These are phyloP conservation scores for Crotalus helleri DNA, from an alignment of 2,113 vertebrate genomes.

Conservation along the genomic window DNA sequence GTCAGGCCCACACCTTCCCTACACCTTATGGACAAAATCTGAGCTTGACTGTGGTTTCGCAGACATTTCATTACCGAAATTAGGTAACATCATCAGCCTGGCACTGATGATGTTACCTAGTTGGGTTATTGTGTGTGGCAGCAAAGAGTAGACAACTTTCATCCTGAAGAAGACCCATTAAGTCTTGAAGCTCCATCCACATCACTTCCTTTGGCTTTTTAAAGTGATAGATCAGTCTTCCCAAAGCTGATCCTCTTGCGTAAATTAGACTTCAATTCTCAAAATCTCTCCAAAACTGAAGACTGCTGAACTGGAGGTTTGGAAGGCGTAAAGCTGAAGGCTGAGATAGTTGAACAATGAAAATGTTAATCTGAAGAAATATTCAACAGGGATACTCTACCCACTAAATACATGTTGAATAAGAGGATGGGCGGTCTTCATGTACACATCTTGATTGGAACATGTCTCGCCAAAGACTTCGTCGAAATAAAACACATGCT, in stretches of 20 bases:
- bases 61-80: no score
- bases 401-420: constrained; percentile 89
- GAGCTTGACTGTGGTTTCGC: no score
- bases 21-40: no score
- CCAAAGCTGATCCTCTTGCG: neutral
- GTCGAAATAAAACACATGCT: constrained; percentile 94
- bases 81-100: no score
- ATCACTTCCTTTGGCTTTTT: neutral
- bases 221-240: neutral
- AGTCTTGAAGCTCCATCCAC: neutral
- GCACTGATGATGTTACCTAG: no score
- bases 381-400: constrained; percentile 66
- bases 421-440: constrained; percentile 84
- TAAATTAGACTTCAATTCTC: neutral
- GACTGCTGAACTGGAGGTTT: neutral
- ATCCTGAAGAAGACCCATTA: neutral
- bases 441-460: constrained; percentile 85
- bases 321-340: constrained; percentile 17
- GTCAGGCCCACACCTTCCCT: no score
- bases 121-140: neutral
- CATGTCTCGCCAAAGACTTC: constrained; percentile 87
- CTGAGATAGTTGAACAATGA: neutral
- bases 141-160: neutral
- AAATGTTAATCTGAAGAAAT: constrained; percentile 46
- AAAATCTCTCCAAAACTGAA: neutral